These are phyloP conservation scores for Zygogramma bicolorata DNA, from an alignment of 2,888 invertebrate genomes.

Conservation along the genomic window DNA sequence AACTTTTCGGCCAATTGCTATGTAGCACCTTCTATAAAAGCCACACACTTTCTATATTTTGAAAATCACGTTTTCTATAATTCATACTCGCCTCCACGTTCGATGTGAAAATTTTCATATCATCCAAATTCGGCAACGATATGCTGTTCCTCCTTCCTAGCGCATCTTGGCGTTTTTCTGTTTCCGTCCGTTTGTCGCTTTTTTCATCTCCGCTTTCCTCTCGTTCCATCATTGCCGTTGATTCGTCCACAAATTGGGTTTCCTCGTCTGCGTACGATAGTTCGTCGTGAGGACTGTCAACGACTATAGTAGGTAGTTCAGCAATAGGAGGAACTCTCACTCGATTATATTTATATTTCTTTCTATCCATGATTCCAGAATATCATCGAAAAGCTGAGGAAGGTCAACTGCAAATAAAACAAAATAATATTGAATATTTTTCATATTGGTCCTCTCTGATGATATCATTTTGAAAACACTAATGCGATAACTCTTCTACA, in stretches of 20 bases:
- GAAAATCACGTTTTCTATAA: neutral
- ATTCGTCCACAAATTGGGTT: constrained; percentile 25
- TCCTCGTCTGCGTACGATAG: constrained; percentile 36
- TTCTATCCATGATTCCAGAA: constrained; percentile 30
- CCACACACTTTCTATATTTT: too few relatives aligned
- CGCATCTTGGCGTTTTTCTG: constrained; percentile 33
- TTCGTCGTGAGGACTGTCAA: constrained; percentile 49
- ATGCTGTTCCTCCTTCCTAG: constrained; percentile 77
- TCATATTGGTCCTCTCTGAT: too few relatives aligned
- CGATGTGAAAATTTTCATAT: constrained; percentile 69
- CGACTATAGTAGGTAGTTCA: constrained; percentile 53
- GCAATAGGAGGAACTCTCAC: constrained; percentile 29
- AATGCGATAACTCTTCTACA: too few relatives aligned
- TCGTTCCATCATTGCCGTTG: neutral
- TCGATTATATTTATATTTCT: constrained; percentile 40
- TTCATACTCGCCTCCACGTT: constrained; percentile 21
- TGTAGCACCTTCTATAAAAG: too few relatives aligned
- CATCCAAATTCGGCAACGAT: constrained; percentile 80
- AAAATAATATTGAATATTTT: neutral
- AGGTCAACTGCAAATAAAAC: constrained; percentile 16
- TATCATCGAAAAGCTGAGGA: neutral
- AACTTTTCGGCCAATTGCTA: too few relatives aligned
- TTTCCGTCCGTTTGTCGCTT: constrained; percentile 21
- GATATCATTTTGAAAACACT: too few relatives aligned
- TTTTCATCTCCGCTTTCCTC: neutral